Evolutionary conservation across 2,888 invertebrate genomes (phyloP), one percentile per base, ranked within the genome.

Genomic region (Acanthosepion esculentum): DNA sequence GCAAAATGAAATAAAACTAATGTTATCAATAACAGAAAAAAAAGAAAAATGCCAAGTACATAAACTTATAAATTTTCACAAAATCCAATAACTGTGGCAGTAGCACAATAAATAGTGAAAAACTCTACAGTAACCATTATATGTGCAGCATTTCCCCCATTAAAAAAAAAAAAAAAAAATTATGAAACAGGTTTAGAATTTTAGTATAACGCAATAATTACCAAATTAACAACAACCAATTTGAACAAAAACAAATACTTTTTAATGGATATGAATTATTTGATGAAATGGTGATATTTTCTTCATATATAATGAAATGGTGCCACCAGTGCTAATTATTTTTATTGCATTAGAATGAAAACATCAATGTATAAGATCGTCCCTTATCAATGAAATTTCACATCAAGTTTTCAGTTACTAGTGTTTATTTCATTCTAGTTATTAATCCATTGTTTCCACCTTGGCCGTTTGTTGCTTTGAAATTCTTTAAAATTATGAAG

Each of bases 341-440:
- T 78, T 78, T 78, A 78, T 78, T 78, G 78, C 78, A 78, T 78
- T 78, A 78, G n/a, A 78, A 78, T 78, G n/a, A 78, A 78, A 78
- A n/a, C 5, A 7, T 59, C 59, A 59, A 59, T 59, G 23, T 59
- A 59, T 55, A 55, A 5, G 20, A 18, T 18, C 18, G 18, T 55
- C 20, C 15, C 18, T 20, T 78, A 29, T 6, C 10, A n/a, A n/a
- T 12, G 15, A 78, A 78, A 33, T 12, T 78, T 15, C 5, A 78
- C 3, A 59, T 59, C 59, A 59, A 59, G 23, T 59, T 59, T 59
- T 23, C 23, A 23, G 23, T 59, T 59, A 59, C 6, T 59, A 59
- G 23, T 26, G 23, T 4, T 59, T 23, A 59, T 23, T 59, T 26
- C 59, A 59, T 59, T 59, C 23, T 59, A 59, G 59, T 59, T 23